Conservation (phyloP, 1,140 invertebrate genomes). For the Drosophila teissieri region DNA sequence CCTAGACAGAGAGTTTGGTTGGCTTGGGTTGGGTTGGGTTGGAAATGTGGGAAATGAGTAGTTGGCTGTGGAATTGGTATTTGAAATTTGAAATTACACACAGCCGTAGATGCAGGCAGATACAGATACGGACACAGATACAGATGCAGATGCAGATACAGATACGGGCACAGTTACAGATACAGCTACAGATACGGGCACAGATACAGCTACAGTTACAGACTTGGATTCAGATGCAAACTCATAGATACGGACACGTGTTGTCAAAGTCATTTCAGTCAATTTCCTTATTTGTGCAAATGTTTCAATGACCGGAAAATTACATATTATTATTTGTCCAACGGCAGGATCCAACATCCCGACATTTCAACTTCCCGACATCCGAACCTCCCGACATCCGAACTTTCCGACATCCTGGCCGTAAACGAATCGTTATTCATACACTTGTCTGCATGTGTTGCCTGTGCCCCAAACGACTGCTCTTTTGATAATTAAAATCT, state of each 20-base stretch:
- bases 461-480: constrained; percentile 2
- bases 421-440: constrained; percentile 68
- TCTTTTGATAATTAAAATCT: constrained; percentile 71
- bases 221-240: constrained; percentile 1
- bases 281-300: constrained; percentile 77
- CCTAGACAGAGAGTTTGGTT: constrained; percentile 11
- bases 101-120: constrained; percentile 18
- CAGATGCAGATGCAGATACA: too few species aligned
- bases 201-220: constrained; percentile 7
- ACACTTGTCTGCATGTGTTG: constrained; percentile 35
- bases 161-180: neutral
- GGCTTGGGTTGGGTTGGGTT: neutral
- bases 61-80: constrained; percentile 19
- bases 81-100: constrained; percentile 5
- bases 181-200: too few species aligned
- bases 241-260: constrained; percentile 22
- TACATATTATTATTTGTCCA: constrained; percentile 79
- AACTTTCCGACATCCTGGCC: constrained; percentile 11
- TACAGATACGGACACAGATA: constrained; percentile 18
- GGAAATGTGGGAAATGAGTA: neutral
- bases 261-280: constrained; percentile 68
- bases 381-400: neutral
- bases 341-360: constrained; percentile 24
- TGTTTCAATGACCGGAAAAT: constrained; percentile 81
- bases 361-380: neutral